Evolutionary conservation across 1,140 invertebrate species (phyloP), one percentile per base, ranked within the genome.

Genomic region (Macrobrachium nipponense): DNA sequence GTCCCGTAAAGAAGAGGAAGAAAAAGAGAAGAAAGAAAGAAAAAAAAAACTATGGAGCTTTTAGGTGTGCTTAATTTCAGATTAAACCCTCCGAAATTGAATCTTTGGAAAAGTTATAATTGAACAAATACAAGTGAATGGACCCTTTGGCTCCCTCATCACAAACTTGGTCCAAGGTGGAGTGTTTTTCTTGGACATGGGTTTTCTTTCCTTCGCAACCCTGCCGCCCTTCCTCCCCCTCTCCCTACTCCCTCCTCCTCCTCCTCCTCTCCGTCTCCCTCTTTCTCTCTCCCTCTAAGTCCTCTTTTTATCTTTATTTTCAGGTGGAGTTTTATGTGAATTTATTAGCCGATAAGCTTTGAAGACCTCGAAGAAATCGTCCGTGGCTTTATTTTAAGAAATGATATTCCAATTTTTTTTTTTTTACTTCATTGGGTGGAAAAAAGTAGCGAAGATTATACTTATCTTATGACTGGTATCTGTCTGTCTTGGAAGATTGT

Each of bases 61-160:
- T 75, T 23, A 72, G 77, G 59, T 83, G 86, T 80, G 43, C 80
- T 85, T 86, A 78, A 87, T 62, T 75, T 70, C 80, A 68, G 58
- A 77, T 89, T 87, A 76, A 66, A 80, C 66, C 43, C 61, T 68
- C 82, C 73, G 78, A 79, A 83, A 87, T 87, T 79, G 81, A 61
- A 75, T 87, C 86, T 87, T 87, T 87, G 88, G 81, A 84, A 87
- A 84, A 83, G 86, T 81, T 87, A 88, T 77, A 83, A 75, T 75
- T 75, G 81, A 75, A 75, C 81, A 77, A 75, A 83, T 83, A 83
- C 81, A 83, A 51, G 82, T 83, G 36, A 81, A 81, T 81, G 66
- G 79, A 64, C 77, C 15, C 36, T 79, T 27, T 27, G 62, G 60
- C 58, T 64, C 20, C 73, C 77, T 43, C 59, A 36, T 20, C 61